These are phyloP conservation scores for Esox lucius DNA, from an alignment of 2,797 vertebrate species.

Conservation along the genomic window DNA sequence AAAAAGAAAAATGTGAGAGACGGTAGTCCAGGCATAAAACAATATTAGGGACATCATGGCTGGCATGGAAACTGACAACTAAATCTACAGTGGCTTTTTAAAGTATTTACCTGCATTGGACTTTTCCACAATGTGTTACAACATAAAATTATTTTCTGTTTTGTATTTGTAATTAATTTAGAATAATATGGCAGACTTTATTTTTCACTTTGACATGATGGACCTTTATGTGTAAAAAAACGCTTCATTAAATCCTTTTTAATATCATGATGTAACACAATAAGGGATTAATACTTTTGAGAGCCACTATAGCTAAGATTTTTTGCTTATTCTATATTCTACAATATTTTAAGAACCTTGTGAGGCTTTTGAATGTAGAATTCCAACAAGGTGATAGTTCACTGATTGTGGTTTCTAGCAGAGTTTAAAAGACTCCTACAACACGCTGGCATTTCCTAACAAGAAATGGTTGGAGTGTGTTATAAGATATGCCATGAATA, in stretches of 20 bases:
- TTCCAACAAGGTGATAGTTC: neutral
- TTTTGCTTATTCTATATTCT: neutral
- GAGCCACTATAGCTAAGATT: neutral
- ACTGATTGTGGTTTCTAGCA: neutral
- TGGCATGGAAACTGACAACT: too few relatives aligned
- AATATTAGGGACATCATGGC: neutral
- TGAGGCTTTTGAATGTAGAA: neutral
- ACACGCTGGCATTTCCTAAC: conserved; percentile 9
- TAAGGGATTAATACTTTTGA: too few relatives aligned
- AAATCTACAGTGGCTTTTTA: too few relatives aligned
- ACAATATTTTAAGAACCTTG: neutral
- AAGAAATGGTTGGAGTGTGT: neutral
- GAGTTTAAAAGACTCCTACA: neutral
- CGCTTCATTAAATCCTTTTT: too few relatives aligned
- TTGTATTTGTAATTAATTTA: too few relatives aligned
- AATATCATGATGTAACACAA: too few relatives aligned
- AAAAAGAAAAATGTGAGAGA: conserved; percentile 2
- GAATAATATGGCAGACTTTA: too few relatives aligned
- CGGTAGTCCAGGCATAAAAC: neutral
- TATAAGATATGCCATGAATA: conserved; percentile 13
- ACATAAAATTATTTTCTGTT: too few relatives aligned
- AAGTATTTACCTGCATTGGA: too few relatives aligned
- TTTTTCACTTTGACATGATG: too few relatives aligned
- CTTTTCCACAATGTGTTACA: too few relatives aligned
- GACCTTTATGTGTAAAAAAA: too few relatives aligned